These are phyloP conservation scores for Poecile atricapillus DNA, from an alignment of 2,113 vertebrate species.

Conservation along the genomic window DNA sequence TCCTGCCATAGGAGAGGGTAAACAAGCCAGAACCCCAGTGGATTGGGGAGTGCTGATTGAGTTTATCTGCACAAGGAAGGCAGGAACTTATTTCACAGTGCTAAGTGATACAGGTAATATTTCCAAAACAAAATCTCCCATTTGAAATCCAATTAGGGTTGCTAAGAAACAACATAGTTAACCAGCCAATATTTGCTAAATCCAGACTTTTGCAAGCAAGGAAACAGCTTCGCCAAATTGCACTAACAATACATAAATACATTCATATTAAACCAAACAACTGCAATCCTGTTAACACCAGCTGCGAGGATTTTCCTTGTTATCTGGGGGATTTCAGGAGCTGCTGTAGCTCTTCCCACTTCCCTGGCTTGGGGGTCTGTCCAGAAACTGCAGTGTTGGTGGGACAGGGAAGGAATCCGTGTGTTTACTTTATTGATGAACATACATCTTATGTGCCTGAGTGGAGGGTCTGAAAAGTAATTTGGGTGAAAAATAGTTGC, in stretches of 20 bases:
- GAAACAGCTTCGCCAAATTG: conserved; percentile 22
- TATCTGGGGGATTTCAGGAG: not conserved
- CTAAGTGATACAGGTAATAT: conserved; percentile 55
- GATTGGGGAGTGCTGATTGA: not conserved
- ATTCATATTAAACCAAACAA: conserved; percentile 17
- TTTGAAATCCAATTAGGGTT: conserved; percentile 68
- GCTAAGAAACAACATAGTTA: conserved; percentile 63
- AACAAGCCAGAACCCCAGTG: not conserved
- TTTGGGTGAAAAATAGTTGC: conserved; percentile 1
- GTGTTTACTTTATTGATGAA: not conserved
- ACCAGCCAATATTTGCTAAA: conserved; percentile 63
- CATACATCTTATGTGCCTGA: not conserved
- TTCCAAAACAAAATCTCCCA: conserved; percentile 58
- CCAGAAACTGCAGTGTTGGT: not conserved
- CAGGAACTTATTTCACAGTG: conserved; percentile 20
- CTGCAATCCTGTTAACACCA: not conserved
- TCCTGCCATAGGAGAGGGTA: not conserved
- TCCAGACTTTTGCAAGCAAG: conserved; percentile 18
- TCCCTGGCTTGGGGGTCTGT: not conserved
- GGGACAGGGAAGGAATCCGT: not conserved
- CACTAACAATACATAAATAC: conserved; percentile 36
- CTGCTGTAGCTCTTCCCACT: not conserved
- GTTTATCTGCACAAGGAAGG: conserved; percentile 27
- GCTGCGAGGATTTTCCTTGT: not conserved
- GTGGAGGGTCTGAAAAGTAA: not conserved